These are phyloP conservation scores for Gymnarchus niloticus DNA, from an alignment of 2,113 vertebrate species.

Conservation along the genomic window DNA sequence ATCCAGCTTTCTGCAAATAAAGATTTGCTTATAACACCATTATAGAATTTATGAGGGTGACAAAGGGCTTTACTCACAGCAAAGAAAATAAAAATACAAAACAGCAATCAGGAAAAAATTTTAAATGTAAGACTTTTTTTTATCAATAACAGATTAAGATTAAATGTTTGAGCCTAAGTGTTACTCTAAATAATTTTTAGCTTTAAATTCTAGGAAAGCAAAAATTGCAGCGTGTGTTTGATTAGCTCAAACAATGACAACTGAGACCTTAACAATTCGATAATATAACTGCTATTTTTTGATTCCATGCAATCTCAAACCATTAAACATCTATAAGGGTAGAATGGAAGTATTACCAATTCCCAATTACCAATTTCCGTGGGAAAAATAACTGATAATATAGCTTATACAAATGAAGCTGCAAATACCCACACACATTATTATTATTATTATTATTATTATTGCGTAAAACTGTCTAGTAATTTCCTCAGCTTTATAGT, in stretches of 20 bases:
- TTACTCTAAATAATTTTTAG: background rate
- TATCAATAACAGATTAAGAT: background rate
- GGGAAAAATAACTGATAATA: background rate
- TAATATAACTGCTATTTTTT: background rate
- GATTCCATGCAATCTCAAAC: background rate
- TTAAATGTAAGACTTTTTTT: background rate
- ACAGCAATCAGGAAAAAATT: background rate
- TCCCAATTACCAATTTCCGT: background rate
- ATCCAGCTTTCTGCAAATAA: background rate
- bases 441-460: conserved; percentile 20
- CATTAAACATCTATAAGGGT: background rate
- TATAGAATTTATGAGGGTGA: too few relatives aligned
- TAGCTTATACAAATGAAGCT: background rate
- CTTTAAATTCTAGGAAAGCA: background rate
- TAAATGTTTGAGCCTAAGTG: too few relatives aligned
- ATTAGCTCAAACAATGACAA: background rate
- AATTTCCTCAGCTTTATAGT: conserved; percentile 24
- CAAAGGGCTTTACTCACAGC: too few relatives aligned
- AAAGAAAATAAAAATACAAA: too few relatives aligned
- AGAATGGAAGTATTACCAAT: background rate
- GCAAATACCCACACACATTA: background rate
- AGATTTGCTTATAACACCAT: too few relatives aligned
- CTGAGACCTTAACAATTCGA: too few relatives aligned
- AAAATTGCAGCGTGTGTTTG: background rate
- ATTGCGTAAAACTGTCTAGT: background rate